phyloP scores from a whole-genome alignment of 2,888 invertebrate species.

The Tipula unca region DNA sequence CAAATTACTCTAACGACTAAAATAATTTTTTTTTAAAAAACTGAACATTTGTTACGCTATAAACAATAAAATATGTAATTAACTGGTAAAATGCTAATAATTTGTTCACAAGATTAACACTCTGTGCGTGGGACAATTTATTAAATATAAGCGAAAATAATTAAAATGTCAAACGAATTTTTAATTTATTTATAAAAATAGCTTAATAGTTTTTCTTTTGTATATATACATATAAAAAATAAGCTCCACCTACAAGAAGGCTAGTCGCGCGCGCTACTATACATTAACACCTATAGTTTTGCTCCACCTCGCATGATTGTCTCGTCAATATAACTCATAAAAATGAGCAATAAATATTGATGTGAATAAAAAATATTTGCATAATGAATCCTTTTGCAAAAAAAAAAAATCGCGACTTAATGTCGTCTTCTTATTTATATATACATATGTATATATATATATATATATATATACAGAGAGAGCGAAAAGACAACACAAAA shows the following conservation, averaged over 20 bases:
- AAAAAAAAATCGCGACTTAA: background rate
- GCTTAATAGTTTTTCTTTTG: too few species aligned
- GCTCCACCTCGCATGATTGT: background rate
- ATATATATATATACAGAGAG: background rate
- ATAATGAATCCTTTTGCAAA: constrained; percentile 2
- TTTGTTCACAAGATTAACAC: background rate
- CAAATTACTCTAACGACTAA: background rate
- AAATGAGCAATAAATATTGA: background rate
- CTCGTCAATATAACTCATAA: background rate
- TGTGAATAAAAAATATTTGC: background rate
- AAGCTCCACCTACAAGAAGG: background rate
- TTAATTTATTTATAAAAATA: background rate
- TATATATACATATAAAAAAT: background rate
- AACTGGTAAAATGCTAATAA: background rate
- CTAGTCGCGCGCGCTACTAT: background rate
- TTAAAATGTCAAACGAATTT: background rate
- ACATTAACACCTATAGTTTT: background rate
- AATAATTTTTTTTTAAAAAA: background rate
- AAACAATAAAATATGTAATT: background rate
- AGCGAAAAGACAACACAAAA: background rate
- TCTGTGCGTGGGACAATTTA: background rate
- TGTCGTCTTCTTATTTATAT: background rate
- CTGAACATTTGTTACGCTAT: background rate
- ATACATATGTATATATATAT: background rate
- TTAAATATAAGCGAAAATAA: background rate